Evolutionary conservation across 2,888 invertebrate genomes (phyloP).

Genomic region (Sympetrum striolatum): DNA sequence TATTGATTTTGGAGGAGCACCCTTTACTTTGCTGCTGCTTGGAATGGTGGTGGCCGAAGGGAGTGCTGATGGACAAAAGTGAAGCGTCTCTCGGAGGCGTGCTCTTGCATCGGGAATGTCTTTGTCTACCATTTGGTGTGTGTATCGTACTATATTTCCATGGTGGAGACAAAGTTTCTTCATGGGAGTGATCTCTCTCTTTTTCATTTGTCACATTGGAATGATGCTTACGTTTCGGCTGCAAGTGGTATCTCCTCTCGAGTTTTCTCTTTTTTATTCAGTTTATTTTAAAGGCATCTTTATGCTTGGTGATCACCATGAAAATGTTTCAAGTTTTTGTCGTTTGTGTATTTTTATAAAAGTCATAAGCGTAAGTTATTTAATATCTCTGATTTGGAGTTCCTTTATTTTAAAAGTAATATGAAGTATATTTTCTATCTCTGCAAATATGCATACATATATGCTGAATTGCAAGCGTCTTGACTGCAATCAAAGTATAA

Average conservation of each 20-base stretch:
- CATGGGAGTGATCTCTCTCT: neutral
- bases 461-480: too few species aligned
- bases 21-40: neutral
- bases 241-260: neutral
- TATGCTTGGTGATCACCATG: neutral
- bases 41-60: neutral
- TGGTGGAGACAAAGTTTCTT: neutral
- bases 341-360: conserved; percentile 27
- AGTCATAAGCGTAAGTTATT: neutral
- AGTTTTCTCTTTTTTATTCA: neutral
- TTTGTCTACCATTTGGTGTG: neutral
- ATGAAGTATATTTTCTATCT: neutral
- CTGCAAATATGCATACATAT: neutral
- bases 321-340: neutral
- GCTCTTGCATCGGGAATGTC: neutral
- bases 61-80: neutral
- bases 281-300: conserved; percentile 2
- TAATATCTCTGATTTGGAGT: neutral
- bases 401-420: neutral
- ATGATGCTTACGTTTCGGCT: conserved; percentile 10
- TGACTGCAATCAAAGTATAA: neutral
- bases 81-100: neutral
- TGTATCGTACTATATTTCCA: neutral
- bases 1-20: neutral
- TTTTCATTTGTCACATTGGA: neutral